A percentile compares a stretch with the other conserved stretches of the same genome.
Evolutionary conservation across 2,113 vertebrate genomes (phyloP).

Genomic region (human): GRCh38 chr4:177577001-177577500

Average conservation of each 20-base stretch:
- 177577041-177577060: neutral
- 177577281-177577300: too few relatives aligned
- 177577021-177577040: neutral
- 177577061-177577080: neutral
- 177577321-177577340: too few relatives aligned
- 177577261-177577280: neutral
- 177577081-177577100: neutral
- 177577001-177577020: neutral
- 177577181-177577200: neutral
- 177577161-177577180: neutral
- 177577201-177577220: neutral
- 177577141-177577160: too few relatives aligned
- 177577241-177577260: too few relatives aligned
- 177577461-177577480: neutral
- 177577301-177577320: neutral
- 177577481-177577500: neutral
- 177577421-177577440: neutral
- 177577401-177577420: neutral
- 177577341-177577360: neutral
- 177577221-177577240: rapidly evolving
- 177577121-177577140: neutral
- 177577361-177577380: neutral
- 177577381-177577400: neutral
- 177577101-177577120: neutral
- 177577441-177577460: neutral